phyloP scores from a whole-genome alignment of 2,113 vertebrate species.

The Jaculus jaculus region DNA sequence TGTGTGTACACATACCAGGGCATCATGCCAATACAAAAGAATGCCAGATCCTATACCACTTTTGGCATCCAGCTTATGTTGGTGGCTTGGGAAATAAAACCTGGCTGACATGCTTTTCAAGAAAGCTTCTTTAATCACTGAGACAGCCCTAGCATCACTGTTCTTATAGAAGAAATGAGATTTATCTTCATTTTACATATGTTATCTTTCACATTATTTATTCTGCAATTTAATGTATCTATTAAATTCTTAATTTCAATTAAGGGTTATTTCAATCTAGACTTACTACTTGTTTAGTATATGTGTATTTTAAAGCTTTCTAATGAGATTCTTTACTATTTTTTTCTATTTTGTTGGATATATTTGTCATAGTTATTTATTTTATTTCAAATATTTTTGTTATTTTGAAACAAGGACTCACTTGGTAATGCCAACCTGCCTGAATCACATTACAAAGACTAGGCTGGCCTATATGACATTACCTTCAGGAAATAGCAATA shows the following conservation, averaged over 20 bases:
- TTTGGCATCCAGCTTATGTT: no score
- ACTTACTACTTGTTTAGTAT: not conserved
- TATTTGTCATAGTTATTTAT: not conserved
- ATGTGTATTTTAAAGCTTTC: not conserved
- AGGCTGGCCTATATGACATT: no score
- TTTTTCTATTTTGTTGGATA: not conserved
- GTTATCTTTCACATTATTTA: not conserved
- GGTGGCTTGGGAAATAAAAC: no score
- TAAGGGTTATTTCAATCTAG: not conserved
- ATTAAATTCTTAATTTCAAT: not conserved
- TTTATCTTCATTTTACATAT: constrained; percentile 20
- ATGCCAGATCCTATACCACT: no score
- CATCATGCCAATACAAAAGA: no score
- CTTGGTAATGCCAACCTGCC: no score
- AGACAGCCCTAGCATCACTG: not conserved
- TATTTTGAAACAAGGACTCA: not conserved
- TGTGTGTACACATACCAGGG: no score
- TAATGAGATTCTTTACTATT: not conserved
- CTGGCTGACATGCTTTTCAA: no score
- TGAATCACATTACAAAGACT: no score
- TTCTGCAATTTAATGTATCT: not conserved
- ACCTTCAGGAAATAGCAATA: no score
- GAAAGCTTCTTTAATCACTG: no score
- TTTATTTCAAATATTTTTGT: not conserved
- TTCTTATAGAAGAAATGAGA: not conserved